phyloP scores from a whole-genome alignment of 2,113 vertebrate genomes.

The Hyaena hyaena region DNA sequence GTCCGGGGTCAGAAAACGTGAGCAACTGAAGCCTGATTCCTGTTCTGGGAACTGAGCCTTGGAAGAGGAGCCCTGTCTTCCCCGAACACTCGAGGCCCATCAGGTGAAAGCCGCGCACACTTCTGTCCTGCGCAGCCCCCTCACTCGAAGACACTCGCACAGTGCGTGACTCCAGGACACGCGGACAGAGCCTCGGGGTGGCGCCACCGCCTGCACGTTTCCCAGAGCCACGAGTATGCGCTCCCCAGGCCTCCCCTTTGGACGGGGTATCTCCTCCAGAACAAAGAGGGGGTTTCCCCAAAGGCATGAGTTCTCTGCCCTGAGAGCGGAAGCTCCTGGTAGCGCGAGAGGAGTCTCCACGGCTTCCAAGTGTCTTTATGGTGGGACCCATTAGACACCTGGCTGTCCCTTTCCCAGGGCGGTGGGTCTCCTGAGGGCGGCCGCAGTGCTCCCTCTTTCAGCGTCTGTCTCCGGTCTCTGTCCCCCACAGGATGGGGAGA shows the following conservation, averaged over 20 bases:
- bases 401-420: neutral
- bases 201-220: neutral
- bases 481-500: neutral
- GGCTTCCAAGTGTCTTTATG: accelerated
- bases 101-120: neutral
- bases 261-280: neutral
- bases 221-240: neutral
- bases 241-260: neutral
- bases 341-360: neutral
- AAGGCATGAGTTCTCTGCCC: neutral
- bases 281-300: neutral
- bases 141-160: accelerated
- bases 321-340: neutral
- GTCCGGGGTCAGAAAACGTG: neutral
- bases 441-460: neutral
- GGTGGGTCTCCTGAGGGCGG: too few relatives aligned
- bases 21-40: neutral
- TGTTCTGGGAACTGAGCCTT: neutral
- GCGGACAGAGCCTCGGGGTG: neutral
- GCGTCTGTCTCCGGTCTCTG: neutral
- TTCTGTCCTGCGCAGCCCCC: neutral
- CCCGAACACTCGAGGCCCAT: too few relatives aligned
- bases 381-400: neutral
- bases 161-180: neutral
- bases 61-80: neutral